phyloP scores from a whole-genome alignment of 1,140 invertebrate genomes.

The Conus betulinus region DNA sequence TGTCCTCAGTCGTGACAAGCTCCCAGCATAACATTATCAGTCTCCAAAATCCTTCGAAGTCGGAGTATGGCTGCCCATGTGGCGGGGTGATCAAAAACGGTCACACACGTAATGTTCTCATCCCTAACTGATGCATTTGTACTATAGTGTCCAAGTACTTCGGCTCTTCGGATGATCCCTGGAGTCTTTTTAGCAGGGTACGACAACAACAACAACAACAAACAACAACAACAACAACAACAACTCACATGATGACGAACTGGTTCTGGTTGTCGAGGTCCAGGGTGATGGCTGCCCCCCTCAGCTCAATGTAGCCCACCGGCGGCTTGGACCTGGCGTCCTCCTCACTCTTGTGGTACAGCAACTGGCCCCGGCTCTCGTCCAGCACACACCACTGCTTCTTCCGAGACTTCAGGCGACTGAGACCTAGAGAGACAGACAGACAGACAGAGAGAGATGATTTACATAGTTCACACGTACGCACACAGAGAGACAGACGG shows the following conservation, averaged over 20 bases:
- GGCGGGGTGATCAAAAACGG: too few species aligned
- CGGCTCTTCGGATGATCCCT: too few species aligned
- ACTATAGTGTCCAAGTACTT: too few species aligned
- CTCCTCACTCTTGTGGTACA: conserved; percentile 69
- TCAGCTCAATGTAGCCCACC: conserved; percentile 65
- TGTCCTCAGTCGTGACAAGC: too few species aligned
- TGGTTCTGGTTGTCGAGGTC: conserved; percentile 73
- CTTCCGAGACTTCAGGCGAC: conserved; percentile 68
- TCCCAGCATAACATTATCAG: too few species aligned
- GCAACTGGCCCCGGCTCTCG: conserved; percentile 70
- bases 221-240: not conserved
- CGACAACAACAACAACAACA: not conserved
- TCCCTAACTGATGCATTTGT: too few species aligned
- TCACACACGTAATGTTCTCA: too few species aligned
- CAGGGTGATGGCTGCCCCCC: conserved; percentile 72
- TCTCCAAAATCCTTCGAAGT: too few species aligned
- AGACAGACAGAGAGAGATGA: too few species aligned
- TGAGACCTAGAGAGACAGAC: conserved; percentile 73
- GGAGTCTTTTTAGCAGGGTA: not conserved
- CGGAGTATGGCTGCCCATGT: too few species aligned
- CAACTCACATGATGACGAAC: conserved; percentile 74
- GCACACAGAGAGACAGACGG: too few species aligned
- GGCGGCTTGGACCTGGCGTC: conserved; percentile 61
- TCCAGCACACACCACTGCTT: conserved; percentile 74
- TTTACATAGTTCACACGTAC: too few species aligned